Percentiles rank a stretch among this genome's conserved stretches.
Evolutionary conservation across 2,113 vertebrate species (phyloP).

Genomic region (Pyxicephalus adspersus): DNA sequence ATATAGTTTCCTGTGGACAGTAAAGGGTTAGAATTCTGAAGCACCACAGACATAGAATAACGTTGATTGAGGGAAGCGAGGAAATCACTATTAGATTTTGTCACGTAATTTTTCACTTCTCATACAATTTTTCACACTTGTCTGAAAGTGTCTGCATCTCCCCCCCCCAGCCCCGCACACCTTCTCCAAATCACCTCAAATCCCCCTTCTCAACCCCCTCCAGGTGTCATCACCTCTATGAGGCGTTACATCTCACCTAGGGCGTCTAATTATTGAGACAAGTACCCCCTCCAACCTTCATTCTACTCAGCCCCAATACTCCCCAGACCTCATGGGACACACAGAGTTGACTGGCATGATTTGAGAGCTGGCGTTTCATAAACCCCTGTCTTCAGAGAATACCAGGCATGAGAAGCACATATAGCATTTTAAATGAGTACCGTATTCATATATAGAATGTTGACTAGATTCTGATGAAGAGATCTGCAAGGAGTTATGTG

Average conservation of each 20-base stretch:
- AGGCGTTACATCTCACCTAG: constrained; percentile 56
- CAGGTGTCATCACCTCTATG: constrained; percentile 56
- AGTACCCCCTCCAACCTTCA: constrained; percentile 51
- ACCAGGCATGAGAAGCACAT: background rate
- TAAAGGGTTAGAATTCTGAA: constrained; percentile 44
- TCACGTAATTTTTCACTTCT: constrained; percentile 57
- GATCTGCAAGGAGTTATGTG: too few relatives aligned
- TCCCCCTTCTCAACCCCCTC: constrained; percentile 50
- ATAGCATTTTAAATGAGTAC: too few relatives aligned
- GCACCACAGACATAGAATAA: constrained; percentile 44
- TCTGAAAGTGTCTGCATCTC: constrained; percentile 55
- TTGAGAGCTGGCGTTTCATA: constrained; percentile 29
- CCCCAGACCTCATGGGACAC: constrained; percentile 31
- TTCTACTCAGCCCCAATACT: constrained; percentile 50
- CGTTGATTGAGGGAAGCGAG: constrained; percentile 41
- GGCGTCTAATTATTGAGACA: constrained; percentile 56
- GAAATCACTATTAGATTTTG: constrained; percentile 57
- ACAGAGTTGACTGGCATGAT: constrained; percentile 8
- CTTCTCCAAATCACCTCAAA: constrained; percentile 56
- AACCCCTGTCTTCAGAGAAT: constrained; percentile 4
- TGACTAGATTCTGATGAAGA: too few relatives aligned
- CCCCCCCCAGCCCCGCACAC: constrained; percentile 51
- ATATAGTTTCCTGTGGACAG: background rate
- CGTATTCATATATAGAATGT: too few relatives aligned
- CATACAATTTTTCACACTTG: constrained; percentile 57